Evolutionary conservation across 2,797 vertebrate species (phyloP).

Genomic region (Cryptoprocta ferox): DNA sequence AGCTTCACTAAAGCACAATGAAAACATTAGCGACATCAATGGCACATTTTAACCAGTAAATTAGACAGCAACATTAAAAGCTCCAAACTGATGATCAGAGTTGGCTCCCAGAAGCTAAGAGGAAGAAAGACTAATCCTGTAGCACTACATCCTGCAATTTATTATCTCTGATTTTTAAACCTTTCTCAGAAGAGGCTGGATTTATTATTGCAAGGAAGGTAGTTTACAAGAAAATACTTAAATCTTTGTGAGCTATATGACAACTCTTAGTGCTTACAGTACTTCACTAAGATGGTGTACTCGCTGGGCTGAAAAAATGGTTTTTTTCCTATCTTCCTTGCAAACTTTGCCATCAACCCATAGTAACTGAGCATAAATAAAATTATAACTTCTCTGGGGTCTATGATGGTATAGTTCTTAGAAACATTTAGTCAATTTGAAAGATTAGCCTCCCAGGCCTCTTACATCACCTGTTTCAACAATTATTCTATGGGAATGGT

Average conservation of each 20-base stretch:
- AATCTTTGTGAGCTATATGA: not conserved
- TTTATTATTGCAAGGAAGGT: conserved; percentile 25
- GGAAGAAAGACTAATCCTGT: not conserved
- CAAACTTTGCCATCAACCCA: not conserved
- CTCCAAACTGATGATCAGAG: conserved; percentile 22
- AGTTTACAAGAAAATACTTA: conserved; percentile 8
- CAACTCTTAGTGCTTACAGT: not conserved
- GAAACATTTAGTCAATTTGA: conserved; percentile 88
- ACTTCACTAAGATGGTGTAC: not conserved
- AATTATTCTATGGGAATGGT: not conserved
- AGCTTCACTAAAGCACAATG: conserved; percentile 34
- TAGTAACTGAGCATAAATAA: not conserved
- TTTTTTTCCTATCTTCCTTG: not conserved
- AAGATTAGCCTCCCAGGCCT: conserved; percentile 50
- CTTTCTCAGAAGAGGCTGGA: not conserved
- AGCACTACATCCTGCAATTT: not conserved
- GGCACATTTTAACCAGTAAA: not conserved
- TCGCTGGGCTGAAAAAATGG: not conserved
- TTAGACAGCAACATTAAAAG: not conserved
- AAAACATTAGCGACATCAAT: not conserved
- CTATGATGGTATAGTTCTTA: conserved; percentile 43
- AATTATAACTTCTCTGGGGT: not conserved
- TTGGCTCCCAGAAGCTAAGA: not conserved
- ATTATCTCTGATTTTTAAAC: not conserved
- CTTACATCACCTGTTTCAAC: not conserved